Conservation (phyloP, 2,113 vertebrate species). For the Alethe diademata region DNA sequence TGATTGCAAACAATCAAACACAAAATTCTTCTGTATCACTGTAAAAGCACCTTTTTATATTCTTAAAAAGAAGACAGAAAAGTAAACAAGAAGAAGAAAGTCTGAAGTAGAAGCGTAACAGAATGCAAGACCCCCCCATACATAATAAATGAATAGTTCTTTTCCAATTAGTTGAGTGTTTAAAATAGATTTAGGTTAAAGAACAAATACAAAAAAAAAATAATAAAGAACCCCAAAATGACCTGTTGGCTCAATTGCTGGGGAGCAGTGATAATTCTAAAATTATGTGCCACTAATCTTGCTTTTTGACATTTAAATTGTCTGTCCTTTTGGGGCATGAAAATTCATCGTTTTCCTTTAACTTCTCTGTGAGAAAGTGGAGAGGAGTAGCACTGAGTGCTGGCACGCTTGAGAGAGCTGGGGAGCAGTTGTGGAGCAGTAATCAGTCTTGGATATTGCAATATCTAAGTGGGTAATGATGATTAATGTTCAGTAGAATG, state of each 20-base stretch:
- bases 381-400: neutral
- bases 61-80: neutral
- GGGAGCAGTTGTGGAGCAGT: neutral
- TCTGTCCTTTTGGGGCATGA: neutral
- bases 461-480: constrained; percentile 10
- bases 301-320: neutral
- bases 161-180: neutral
- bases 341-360: neutral
- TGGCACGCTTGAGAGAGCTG: neutral
- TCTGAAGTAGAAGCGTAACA: neutral
- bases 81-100: neutral
- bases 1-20: neutral
- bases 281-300: neutral
- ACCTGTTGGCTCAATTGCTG: neutral
- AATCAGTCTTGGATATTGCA: constrained; percentile 28
- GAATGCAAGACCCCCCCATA: neutral
- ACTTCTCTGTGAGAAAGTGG: neutral
- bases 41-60: neutral
- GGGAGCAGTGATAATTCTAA: neutral
- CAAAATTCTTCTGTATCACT: neutral
- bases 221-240: neutral
- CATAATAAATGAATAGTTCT: neutral
- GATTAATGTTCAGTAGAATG: constrained; percentile 37
- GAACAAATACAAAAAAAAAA: neutral
- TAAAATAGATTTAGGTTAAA: neutral